Conservation (phyloP, 2,113 vertebrate genomes). For the Onychorhynchus coronatus region DNA sequence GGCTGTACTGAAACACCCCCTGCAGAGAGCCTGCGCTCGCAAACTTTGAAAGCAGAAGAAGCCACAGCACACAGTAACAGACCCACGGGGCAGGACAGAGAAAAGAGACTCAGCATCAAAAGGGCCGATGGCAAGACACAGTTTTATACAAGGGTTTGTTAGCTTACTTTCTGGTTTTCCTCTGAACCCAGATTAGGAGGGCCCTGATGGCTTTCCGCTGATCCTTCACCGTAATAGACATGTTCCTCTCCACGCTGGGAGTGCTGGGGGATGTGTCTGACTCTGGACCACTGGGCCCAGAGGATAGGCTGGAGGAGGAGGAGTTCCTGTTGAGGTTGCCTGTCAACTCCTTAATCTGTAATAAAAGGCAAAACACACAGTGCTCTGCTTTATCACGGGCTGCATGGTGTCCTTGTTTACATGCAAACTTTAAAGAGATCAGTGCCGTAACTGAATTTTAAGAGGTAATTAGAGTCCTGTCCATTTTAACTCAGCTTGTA, state of each 20-base stretch:
- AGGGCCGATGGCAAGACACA: not conserved
- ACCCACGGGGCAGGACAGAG: not conserved
- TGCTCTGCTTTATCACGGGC: not conserved
- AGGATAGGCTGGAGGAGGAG: slow-evolving; percentile 88
- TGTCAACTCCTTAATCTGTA: slow-evolving; percentile 95
- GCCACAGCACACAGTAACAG: not conserved
- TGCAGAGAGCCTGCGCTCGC: not conserved
- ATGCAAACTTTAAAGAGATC: not conserved
- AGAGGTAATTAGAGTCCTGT: not conserved
- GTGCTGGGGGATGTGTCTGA: slow-evolving; percentile 86
- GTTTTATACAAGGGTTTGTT: not conserved
- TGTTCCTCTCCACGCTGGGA: slow-evolving; percentile 75
- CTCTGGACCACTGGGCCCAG: slow-evolving; percentile 87
- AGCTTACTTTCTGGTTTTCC: slow-evolving; percentile 89
- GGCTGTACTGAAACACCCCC: not conserved
- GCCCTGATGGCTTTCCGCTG: slow-evolving; percentile 90
- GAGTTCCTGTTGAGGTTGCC: slow-evolving; percentile 92
- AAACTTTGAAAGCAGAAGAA: not conserved
- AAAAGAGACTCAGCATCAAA: not conserved
- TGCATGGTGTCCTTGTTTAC: not conserved
- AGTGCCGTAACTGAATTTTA: not conserved
- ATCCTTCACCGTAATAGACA: slow-evolving; percentile 76
- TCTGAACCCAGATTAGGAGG: slow-evolving; percentile 92
- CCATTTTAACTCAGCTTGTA: not conserved
- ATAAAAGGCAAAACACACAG: slow-evolving; percentile 27